phyloP scores from a whole-genome alignment of 1,140 invertebrate species.

The Delia radicum region DNA sequence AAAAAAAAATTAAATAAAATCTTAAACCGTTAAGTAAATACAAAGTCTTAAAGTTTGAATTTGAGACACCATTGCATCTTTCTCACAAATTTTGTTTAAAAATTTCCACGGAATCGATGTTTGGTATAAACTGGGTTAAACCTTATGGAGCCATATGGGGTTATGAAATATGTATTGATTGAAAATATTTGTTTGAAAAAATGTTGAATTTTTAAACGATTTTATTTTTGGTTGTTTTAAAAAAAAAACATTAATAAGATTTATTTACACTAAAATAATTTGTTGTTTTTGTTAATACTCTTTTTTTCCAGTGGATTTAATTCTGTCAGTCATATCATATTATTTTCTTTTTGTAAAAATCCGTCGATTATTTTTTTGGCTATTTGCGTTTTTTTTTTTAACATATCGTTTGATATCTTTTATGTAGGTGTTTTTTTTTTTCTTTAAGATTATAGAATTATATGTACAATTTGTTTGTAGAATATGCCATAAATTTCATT shows the following conservation, averaged over 20 bases:
- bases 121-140: no score
- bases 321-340: neutral
- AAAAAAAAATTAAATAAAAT: no score
- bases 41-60: no score
- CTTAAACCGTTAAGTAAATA: no score
- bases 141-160: neutral
- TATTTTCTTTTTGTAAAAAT: neutral
- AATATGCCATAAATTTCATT: neutral
- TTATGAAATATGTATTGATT: neutral
- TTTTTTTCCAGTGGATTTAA: neutral
- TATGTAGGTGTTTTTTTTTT: neutral
- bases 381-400: no score
- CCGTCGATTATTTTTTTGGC: no score
- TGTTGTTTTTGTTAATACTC: neutral
- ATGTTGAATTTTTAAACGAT: neutral
- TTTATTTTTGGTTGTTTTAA: neutral
- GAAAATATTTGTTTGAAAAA: neutral
- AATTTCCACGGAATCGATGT: no score
- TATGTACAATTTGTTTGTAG: neutral
- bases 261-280: neutral
- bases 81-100: no score
- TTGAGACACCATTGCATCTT: no score
- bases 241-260: neutral
- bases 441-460: neutral
- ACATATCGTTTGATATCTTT: neutral